phyloP scores from a whole-genome alignment of 2,888 invertebrate species.

The Pandemis heparana region DNA sequence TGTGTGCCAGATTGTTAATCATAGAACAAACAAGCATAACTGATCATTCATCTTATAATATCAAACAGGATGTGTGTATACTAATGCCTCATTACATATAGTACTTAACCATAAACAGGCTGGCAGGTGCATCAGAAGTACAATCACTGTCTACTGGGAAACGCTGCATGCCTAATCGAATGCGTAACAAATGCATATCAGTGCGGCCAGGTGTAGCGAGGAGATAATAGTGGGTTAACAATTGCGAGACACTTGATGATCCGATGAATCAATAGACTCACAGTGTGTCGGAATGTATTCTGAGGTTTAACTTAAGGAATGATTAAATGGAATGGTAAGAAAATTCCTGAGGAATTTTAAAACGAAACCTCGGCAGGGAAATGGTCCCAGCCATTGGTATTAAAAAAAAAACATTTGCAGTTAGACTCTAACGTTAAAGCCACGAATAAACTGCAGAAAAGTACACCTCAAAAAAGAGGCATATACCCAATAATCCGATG shows the following conservation, averaged over 20 bases:
- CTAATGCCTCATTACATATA: slow-evolving; percentile 31
- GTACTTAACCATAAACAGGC: slow-evolving; percentile 49
- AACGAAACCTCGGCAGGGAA: too few species aligned
- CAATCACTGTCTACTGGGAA: slow-evolving; percentile 61
- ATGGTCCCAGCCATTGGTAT: too few species aligned
- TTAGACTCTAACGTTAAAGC: too few species aligned
- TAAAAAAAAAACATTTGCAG: too few species aligned
- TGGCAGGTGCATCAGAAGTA: slow-evolving; percentile 56
- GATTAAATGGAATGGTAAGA: too few species aligned
- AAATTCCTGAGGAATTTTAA: too few species aligned
- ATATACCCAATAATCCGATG: neutral
- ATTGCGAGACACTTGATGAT: slow-evolving; percentile 53
- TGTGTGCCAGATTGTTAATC: neutral
- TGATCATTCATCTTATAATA: neutral
- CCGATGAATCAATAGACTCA: slow-evolving; percentile 18
- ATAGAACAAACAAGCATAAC: neutral
- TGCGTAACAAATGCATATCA: slow-evolving; percentile 67
- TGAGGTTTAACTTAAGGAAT: neutral
- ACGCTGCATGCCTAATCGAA: slow-evolving; percentile 69
- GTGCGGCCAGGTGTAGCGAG: slow-evolving; percentile 70
- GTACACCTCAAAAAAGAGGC: neutral
- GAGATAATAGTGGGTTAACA: slow-evolving; percentile 66
- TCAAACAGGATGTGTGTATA: neutral
- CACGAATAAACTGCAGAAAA: neutral
- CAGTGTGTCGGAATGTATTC: neutral